phyloP scores from a whole-genome alignment of 2,113 vertebrate species.

The Cercopithecus mona region DNA sequence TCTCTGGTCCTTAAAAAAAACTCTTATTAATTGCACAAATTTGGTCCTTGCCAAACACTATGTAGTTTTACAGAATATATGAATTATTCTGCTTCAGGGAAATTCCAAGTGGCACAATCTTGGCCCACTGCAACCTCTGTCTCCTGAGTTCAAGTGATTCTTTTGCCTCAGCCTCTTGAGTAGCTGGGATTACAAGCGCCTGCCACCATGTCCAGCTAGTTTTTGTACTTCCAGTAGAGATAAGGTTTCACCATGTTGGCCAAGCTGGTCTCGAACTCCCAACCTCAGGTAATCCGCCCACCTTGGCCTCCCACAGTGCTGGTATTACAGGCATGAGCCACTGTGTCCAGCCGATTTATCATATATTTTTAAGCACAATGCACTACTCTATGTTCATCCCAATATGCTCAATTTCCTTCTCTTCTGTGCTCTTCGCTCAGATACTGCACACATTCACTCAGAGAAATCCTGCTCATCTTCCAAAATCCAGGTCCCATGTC shows the following conservation, averaged over 20 bases:
- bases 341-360: neutral
- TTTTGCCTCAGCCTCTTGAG: too few species aligned
- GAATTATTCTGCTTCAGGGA: constrained; percentile 10
- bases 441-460: neutral
- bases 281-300: too few species aligned
- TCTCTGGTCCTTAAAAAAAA: neutral
- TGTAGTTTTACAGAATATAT: neutral
- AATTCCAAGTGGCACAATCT: neutral
- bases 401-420: neutral
- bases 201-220: too few species aligned
- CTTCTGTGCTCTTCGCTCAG: neutral
- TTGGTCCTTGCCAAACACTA: constrained; percentile 20
- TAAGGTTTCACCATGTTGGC: too few species aligned
- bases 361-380: neutral
- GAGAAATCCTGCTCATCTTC: neutral
- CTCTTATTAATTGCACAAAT: neutral
- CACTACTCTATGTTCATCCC: neutral
- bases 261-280: too few species aligned
- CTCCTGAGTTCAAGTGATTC: too few species aligned
- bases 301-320: too few species aligned
- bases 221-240: too few species aligned
- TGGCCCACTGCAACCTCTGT: too few species aligned
- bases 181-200: too few species aligned
- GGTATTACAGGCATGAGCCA: too few species aligned
- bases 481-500: neutral